Conservation (phyloP, 1,140 invertebrate species). For the Zeugodacus cucurbitae region DNA sequence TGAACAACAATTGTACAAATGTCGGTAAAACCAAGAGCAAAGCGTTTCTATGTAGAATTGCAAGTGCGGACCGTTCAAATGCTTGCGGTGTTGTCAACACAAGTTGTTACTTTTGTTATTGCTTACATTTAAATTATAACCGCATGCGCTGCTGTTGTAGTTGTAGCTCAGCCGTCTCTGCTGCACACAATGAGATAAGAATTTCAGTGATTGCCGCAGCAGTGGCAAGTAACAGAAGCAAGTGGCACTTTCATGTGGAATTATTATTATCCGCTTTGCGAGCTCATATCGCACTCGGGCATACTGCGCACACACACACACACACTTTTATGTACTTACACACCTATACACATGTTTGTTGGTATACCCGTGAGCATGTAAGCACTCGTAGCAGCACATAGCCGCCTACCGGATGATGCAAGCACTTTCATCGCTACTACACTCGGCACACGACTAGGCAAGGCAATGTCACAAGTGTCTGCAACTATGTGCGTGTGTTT, state of each 20-base stretch:
- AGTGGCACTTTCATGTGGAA: slow-evolving; percentile 31
- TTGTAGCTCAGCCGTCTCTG: not conserved
- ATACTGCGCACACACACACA: not conserved
- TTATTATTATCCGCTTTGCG: slow-evolving; percentile 38
- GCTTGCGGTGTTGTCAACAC: slow-evolving; percentile 16
- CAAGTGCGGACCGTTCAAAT: not conserved
- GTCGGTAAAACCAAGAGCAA: not conserved
- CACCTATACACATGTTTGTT: not conserved
- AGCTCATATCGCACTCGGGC: slow-evolving; percentile 8
- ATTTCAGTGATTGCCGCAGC: slow-evolving; percentile 1
- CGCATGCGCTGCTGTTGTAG: not conserved
- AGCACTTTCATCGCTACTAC: not conserved
- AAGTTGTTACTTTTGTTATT: not conserved
- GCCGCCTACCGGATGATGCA: not conserved
- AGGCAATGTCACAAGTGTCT: not conserved
- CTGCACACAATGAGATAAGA: slow-evolving; percentile 36
- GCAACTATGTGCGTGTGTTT: not conserved
- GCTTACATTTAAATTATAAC: slow-evolving; percentile 2
- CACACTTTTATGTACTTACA: not conserved
- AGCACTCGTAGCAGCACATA: not conserved
- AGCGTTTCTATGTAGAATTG: slow-evolving; percentile 23
- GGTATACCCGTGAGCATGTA: not conserved
- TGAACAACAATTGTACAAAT: not conserved
- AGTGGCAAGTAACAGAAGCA: not conserved
- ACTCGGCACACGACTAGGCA: not conserved